Conservation (phyloP, 2,888 invertebrate species). For the Junonia oenone region DNA sequence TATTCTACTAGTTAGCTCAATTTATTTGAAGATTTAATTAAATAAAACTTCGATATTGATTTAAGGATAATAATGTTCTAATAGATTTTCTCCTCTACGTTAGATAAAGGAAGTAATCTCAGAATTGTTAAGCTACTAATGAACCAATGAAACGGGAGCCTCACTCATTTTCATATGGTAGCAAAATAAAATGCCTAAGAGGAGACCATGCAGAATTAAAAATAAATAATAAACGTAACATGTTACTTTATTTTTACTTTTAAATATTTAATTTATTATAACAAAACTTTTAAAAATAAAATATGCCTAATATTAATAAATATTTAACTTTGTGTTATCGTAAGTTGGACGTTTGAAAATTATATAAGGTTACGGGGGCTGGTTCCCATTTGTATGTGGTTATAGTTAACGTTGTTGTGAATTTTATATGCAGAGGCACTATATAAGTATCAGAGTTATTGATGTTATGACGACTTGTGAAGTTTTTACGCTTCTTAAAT, state of each 20-base stretch:
- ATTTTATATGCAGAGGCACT: conserved; percentile 60
- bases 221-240: not conserved
- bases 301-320: conserved; percentile 29
- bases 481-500: not conserved
- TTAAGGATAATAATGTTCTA: not conserved
- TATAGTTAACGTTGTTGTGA: conserved; percentile 59
- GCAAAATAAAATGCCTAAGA: not conserved
- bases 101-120: conserved; percentile 17
- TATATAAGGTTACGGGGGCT: conserved; percentile 62
- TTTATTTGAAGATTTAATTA: conserved; percentile 32
- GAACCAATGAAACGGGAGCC: not conserved
- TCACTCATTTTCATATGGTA: not conserved
- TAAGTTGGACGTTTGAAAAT: conserved; percentile 42
- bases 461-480: not conserved
- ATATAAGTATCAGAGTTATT: conserved; percentile 29
- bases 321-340: conserved; percentile 20
- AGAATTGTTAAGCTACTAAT: conserved; percentile 2
- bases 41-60: conserved; percentile 7
- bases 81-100: conserved; percentile 9
- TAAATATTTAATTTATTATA: conserved; percentile 14
- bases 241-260: not conserved
- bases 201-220: not conserved
- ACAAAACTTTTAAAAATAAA: conserved; percentile 11
- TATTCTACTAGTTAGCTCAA: conserved; percentile 55
- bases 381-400: conserved; percentile 60